Evolutionary conservation across 2,888 invertebrate genomes (phyloP).

Genomic region (Caenorhabditis virilis): DNA sequence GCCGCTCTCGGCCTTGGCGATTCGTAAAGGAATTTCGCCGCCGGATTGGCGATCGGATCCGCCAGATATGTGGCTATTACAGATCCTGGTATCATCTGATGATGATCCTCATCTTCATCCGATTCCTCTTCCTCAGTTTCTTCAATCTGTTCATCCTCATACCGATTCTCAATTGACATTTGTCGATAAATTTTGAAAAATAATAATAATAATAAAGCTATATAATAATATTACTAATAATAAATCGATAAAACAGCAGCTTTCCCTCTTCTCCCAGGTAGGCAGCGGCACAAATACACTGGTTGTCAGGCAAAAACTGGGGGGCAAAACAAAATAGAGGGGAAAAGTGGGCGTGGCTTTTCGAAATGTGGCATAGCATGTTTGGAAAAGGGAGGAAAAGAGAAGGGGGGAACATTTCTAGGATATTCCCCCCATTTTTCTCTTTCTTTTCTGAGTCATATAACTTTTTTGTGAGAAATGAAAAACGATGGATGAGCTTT

Average conservation of each 20-base stretch:
- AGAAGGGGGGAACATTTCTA: not conserved
- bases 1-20: constrained; percentile 45
- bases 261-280: too few species aligned
- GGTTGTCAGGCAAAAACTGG: not conserved
- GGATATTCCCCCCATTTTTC: not conserved
- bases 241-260: too few species aligned
- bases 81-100: constrained; percentile 44
- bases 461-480: not conserved
- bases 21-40: constrained; percentile 32
- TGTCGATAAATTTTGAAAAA: constrained; percentile 38
- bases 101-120: constrained; percentile 32
- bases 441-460: not conserved
- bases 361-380: not conserved
- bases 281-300: too few species aligned
- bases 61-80: constrained; percentile 42
- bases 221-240: constrained; percentile 1
- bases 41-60: constrained; percentile 48
- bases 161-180: constrained; percentile 20
- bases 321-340: constrained; percentile 2
- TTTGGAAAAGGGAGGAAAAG: not conserved
- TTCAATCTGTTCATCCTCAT: not conserved
- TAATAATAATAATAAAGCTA: not conserved
- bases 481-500: not conserved
- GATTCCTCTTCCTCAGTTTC: constrained; percentile 9
- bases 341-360: not conserved